Evolutionary conservation across 2,888 invertebrate species (phyloP).

Genomic region (Harpalus rufipes): DNA sequence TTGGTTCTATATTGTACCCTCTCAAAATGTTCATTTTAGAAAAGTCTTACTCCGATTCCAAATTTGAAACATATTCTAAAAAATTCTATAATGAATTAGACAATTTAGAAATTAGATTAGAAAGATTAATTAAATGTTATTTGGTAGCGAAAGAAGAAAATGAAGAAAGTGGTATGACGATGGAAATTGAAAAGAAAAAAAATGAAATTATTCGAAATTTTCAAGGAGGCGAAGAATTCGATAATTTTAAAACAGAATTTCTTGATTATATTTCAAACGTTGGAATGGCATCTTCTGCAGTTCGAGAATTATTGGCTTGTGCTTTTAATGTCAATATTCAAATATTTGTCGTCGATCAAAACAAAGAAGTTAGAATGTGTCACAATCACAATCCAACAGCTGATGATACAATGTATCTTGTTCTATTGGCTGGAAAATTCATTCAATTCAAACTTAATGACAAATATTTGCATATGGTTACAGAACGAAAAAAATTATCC

Average conservation of each 20-base stretch:
- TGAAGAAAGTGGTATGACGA: constrained; percentile 13
- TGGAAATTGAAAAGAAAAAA: constrained; percentile 30
- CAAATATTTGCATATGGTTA: constrained; percentile 65
- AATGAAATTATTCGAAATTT: constrained; percentile 8
- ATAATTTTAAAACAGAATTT: constrained; percentile 66
- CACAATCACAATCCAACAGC: constrained; percentile 68
- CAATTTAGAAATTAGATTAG: constrained; percentile 32
- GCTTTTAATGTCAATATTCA: constrained; percentile 67
- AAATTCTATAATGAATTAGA: background rate
- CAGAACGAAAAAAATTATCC: constrained; percentile 62
- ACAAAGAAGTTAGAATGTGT: constrained; percentile 54
- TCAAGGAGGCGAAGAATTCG: constrained; percentile 37
- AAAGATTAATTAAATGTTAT: constrained; percentile 43
- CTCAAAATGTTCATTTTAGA: constrained; percentile 43
- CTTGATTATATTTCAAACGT: constrained; percentile 63
- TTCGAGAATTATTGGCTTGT: constrained; percentile 68
- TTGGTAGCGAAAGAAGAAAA: constrained; percentile 23
- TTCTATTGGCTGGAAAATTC: constrained; percentile 52
- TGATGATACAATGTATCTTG: constrained; percentile 50
- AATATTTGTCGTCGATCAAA: constrained; percentile 65
- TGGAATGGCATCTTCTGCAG: constrained; percentile 67
- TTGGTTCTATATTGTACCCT: constrained; percentile 48
- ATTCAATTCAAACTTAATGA: constrained; percentile 65
- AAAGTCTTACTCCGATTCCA: constrained; percentile 20
- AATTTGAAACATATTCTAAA: constrained; percentile 33